Conservation (phyloP, 2,888 invertebrate genomes). For the Dicyrtomina minuta region DNA sequence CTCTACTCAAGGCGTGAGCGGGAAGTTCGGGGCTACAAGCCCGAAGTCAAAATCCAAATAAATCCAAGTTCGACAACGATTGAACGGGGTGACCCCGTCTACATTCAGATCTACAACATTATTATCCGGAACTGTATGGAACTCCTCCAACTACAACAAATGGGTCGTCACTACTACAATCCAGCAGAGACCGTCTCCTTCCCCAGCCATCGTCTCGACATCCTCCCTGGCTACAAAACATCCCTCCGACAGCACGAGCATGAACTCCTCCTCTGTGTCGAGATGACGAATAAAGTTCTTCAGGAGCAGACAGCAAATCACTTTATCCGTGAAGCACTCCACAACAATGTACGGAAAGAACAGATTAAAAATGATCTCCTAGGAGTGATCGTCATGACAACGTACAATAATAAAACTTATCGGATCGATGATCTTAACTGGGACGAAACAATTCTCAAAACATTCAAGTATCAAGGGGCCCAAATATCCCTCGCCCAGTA, state of each 20-base stretch:
- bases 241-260: conserved; percentile 80
- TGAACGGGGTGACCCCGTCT: no score
- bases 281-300: conserved; percentile 81
- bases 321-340: neutral
- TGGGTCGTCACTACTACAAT: conserved; percentile 13
- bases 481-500: no score
- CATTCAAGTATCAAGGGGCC: conserved; percentile 61
- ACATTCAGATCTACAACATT: conserved; percentile 19
- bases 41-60: no score
- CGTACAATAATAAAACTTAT: conserved; percentile 89
- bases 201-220: conserved; percentile 1
- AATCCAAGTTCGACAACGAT: no score
- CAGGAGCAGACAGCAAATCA: conserved; percentile 57
- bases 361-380: no score
- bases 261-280: conserved; percentile 73
- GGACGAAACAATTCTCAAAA: conserved; percentile 64
- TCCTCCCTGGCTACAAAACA: conserved; percentile 58
- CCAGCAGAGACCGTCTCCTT: no score
- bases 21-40: no score
- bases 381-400: conserved; percentile 70
- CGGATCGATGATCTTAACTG: conserved; percentile 82
- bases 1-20: no score
- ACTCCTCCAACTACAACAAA: neutral
- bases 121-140: conserved; percentile 4
- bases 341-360: no score